Conservation (phyloP, 2,797 vertebrate species). For the Lepus oiostolus region DNA sequence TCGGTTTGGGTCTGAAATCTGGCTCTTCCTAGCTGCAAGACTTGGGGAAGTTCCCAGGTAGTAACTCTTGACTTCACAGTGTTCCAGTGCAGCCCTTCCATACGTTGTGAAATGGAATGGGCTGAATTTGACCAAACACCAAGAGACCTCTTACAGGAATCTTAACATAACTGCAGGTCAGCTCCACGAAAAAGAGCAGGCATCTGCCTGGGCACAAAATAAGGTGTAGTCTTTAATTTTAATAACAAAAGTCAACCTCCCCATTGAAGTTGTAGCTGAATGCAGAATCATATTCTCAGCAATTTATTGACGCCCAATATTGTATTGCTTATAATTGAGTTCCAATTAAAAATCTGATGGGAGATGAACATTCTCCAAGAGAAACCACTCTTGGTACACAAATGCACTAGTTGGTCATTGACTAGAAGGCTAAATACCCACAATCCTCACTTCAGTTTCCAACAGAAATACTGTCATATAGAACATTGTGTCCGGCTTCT, state of each 20-base stretch:
- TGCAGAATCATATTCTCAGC: background rate
- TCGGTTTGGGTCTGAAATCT: background rate
- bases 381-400: background rate
- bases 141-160: constrained; percentile 38
- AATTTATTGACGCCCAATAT: background rate
- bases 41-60: background rate
- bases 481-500: background rate
- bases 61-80: background rate
- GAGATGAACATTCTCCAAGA: background rate
- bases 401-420: background rate
- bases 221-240: constrained; percentile 7
- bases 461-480: no score
- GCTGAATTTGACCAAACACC: constrained; percentile 43
- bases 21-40: background rate
- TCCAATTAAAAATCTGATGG: background rate
- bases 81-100: background rate
- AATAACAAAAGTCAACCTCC: constrained; percentile 9
- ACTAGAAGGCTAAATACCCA: background rate
- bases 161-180: background rate
- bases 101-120: background rate
- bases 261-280: background rate
- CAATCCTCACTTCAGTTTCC: background rate
- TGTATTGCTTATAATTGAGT: background rate
- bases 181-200: background rate
- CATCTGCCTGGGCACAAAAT: background rate